Evolutionary conservation across 1,140 invertebrate genomes (phyloP), one percentile per base, ranked within the genome.

Genomic region (Colletes latitarsis): DNA sequence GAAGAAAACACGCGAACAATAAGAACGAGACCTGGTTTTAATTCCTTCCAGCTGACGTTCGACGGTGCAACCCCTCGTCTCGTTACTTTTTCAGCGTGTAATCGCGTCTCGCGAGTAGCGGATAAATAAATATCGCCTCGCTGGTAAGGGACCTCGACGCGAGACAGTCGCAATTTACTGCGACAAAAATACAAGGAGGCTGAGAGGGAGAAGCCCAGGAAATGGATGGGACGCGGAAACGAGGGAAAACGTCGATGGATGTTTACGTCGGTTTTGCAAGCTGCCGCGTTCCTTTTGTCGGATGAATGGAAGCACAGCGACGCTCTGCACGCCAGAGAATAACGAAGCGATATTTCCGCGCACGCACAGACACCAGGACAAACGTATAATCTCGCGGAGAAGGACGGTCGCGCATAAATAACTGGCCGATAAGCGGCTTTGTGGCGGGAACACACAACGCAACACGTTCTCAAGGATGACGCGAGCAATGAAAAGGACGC

Each of bases 161-260:
- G 30, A 57, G 43, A 52, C 21, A 30, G 17, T 39, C 43, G 58
- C 19, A 17, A 49, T 46, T 49, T 63, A 49, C 57, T 17, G 12
- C 6, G 17, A 58, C 57, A 62, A 73, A 72, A 73, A 73, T 57
- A 49, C 1, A 21, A n/a, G 3, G 10, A 12, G 43, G 8, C 6
- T 5, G 5, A n/a, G 15, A 15, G 12, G 53, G 17, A 4, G 39
- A 19, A 39, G 15, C 41, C 43, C 12, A 6, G 57, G 43, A 62
- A 73, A 73, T 15, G 71, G 70, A 30, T 30, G 70, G 14, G 39
- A 12, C 19, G 43, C 55, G 70, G 71, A 63, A 73, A 63, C 41
- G 15, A 73, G 58, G 55, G 58, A 49, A 73, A 73, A 73, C 71
- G 71, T 73, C 71, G 41, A 73, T 70, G 68, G 52, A 57, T 70